Base-by-base conservation (phyloP, 2,113 vertebrate genomes). In the Tupaia chinensis region DNA sequence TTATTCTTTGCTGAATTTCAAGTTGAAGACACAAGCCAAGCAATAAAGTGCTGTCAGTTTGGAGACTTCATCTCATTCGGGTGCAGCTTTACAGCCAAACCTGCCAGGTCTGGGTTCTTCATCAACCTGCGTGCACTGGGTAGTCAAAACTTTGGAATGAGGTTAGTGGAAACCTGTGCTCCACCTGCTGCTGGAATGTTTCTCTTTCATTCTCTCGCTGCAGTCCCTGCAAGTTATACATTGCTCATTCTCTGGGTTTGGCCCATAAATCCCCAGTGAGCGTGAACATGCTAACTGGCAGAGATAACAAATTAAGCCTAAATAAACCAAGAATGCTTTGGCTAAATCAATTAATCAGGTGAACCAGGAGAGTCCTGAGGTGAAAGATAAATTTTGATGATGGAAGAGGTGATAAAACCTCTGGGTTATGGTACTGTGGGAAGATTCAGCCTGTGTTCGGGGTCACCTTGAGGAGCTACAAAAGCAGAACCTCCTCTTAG, bases 321-420 rank as follows among this genome's bases (percentile, higher is more conserved):
- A 92, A 97, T 82, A 89, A 94, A 58, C 63, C 60, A 77, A n/a
- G 79, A 68, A 56, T 19, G 11, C 61, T 76, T 66, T 70, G 73
- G 63, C 63, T 86, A 81, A 74, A 72, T 92, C 80, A 69, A 12
- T 73, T 80, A 85, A 73, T 88, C 89, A 60, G 44, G 44, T n/a
- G 65, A 83, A 54, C 29, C 22, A 69, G 66, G 25, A 11, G 76
- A 77, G 25, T 72, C 27, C 11, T 0, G 9, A 73, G 63, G 87
- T 77, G 58, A 91, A 74, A 88, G 66, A 66, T 58, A 76, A 29
- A 91, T 87, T 83, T 74, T 29, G 54, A 74, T 92, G 72, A 81
- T 77, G 19, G 34, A 61, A 56, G 44, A 58, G 53, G 44, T 88
- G 78, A 84, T 70, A 74, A 87, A 83, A 44, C 20, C 53, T 74